Evolutionary conservation across 2,113 vertebrate species (phyloP).

Genomic region (Jaculus jaculus): DNA sequence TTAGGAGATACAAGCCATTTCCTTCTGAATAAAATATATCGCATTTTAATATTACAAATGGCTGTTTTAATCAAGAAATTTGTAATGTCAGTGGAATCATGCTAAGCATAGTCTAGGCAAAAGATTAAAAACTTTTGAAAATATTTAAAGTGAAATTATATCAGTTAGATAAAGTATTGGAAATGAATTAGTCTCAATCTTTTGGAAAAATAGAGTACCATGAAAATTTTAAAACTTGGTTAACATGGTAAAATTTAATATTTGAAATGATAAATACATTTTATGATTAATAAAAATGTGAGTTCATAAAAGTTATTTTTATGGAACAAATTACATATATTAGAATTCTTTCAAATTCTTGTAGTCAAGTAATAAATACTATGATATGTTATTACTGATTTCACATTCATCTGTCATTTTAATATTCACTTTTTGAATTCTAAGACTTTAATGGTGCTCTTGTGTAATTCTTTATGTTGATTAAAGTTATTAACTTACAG

Average conservation of each 20-base stretch:
- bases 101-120: background rate
- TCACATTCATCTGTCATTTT: background rate
- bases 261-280: conserved; percentile 19
- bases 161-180: background rate
- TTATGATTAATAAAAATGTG: background rate
- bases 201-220: background rate
- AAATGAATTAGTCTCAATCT: background rate
- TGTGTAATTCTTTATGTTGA: background rate
- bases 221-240: background rate
- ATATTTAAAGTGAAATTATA: conserved; percentile 7
- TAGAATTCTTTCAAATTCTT: background rate
- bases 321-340: background rate
- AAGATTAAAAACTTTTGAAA: conserved; percentile 13
- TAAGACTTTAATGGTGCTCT: no score
- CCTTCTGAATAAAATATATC: conserved; percentile 66
- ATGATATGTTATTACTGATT: background rate
- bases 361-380: background rate
- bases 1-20: conserved; percentile 40
- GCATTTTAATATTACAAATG: conserved; percentile 51
- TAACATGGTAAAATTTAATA: background rate
- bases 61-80: conserved; percentile 53
- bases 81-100: conserved; percentile 10
- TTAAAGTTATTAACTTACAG: background rate
- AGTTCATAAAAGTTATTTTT: background rate
- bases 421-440: background rate